Evolutionary conservation across 2,113 vertebrate species (phyloP).

Genomic region (Festucalex cinctus): DNA sequence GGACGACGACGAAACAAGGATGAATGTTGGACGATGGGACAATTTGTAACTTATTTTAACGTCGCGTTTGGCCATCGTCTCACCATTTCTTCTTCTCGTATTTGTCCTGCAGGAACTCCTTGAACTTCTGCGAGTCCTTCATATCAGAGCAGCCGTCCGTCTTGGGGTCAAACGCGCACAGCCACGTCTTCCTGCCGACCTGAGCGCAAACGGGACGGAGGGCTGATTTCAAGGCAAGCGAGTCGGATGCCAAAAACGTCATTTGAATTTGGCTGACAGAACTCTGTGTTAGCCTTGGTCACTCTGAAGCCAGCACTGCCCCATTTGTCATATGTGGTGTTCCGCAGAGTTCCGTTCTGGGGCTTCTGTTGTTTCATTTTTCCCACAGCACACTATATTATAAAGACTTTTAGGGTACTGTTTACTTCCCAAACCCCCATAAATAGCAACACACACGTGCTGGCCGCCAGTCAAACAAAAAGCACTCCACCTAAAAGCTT

Average conservation of each 20-base stretch:
- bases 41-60: too few species aligned
- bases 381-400: too few species aligned
- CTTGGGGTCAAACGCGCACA: constrained; percentile 83
- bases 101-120: constrained; percentile 91
- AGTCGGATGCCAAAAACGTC: too few species aligned
- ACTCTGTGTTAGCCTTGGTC: too few species aligned
- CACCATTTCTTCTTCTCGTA: constrained; percentile 91
- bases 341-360: too few species aligned
- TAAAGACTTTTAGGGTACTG: too few species aligned
- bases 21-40: background rate
- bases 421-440: too few species aligned
- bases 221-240: background rate
- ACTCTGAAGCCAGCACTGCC: too few species aligned
- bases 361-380: too few species aligned
- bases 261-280: too few species aligned
- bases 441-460: constrained; percentile 1
- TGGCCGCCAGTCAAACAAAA: constrained; percentile 20
- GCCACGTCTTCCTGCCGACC: constrained; percentile 85
- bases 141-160: constrained; percentile 79
- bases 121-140: constrained; percentile 86
- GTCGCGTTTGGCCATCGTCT: constrained; percentile 16
- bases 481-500: constrained; percentile 22
- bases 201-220: constrained; percentile 36
- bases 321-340: too few species aligned
- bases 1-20: background rate